Base-by-base conservation (phyloP, 2,797 vertebrate species). In the Thunnus albacares region DNA sequence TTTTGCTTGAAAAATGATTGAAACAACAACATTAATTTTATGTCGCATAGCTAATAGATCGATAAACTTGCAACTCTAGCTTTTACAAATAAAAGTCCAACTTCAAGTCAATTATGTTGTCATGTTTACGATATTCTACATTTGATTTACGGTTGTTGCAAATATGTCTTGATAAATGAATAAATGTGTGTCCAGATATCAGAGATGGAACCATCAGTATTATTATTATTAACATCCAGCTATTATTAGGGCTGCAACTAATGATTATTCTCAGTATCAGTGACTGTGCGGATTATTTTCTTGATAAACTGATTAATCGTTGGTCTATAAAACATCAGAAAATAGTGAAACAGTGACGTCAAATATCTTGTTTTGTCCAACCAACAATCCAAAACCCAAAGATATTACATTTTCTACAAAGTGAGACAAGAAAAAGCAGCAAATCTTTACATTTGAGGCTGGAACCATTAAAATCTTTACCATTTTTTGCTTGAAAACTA, bases 361-460 rank as follows among this genome's bases (percentile, higher is more conserved):
- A 53, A 49, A 51, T 7, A 5, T 59, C 26, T 35, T 5, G 20
- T 52, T 52, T 9, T 51, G 11, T 52, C 12, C 61, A 6, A 26
- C 24, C 9, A 45, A 20, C 24, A 18, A 14, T 47, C 41, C 28
- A 35, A 60, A 71, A 20, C 9, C 28, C 35, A 5, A 62, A 3
- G 11, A 33, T 6, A 7, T 6, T 6, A 6, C 5, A 4, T 35
- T 58, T 4, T 2, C 2, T 6, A 4, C 58, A 30, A 9, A 0
- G 1, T 12, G 0, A 26, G 62, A 41, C 30, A 51, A 66, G 38
- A 3, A 66, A 8, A 5, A 33, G 20, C 52, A 43, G 49, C 56
- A 17, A 6, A 52, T 30, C 1, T 66, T 51, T 8, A 47, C 6
- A 10, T 57, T 20, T 18, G 0, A 64, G 26, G 71, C 51, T 13